These are phyloP conservation scores for Atrina japonica DNA, from an alignment of 2,888 invertebrate species.

Conservation along the genomic window DNA sequence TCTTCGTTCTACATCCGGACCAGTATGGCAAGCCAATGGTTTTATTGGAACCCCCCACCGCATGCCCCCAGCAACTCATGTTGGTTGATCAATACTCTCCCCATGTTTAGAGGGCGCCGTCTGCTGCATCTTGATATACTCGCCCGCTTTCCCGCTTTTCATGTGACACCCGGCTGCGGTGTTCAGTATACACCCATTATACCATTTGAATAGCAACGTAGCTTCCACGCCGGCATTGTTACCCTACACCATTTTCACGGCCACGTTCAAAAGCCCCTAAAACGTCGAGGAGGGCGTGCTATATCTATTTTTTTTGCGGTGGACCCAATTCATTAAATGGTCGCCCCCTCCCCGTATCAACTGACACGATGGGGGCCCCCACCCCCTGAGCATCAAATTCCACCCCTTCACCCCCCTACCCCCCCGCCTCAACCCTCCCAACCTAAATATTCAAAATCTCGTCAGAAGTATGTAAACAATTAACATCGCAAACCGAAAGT, in stretches of 20 bases:
- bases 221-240: constrained; percentile 59
- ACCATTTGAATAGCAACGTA: constrained; percentile 51
- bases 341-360: too few species aligned
- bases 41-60: too few species aligned
- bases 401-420: too few species aligned
- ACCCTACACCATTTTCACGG: constrained; percentile 51
- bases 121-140: constrained; percentile 59
- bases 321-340: background rate
- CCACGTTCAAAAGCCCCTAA: too few species aligned
- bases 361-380: background rate
- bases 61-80: constrained; percentile 54
- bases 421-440: too few species aligned
- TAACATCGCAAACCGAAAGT: constrained; percentile 41
- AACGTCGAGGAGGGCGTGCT: constrained; percentile 46
- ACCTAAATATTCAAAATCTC: constrained; percentile 46
- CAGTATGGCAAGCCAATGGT: constrained; percentile 59
- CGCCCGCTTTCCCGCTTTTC: too few species aligned
- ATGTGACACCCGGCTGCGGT: too few species aligned
- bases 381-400: constrained; percentile 32
- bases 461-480: constrained; percentile 31
- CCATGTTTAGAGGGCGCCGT: constrained; percentile 59
- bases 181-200: constrained; percentile 60
- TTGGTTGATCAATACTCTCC: constrained; percentile 58
- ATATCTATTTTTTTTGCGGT: background rate
- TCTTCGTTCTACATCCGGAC: constrained; percentile 61